Conservation (phyloP, 1,140 invertebrate genomes). For the Hycleus phaleratus region DNA sequence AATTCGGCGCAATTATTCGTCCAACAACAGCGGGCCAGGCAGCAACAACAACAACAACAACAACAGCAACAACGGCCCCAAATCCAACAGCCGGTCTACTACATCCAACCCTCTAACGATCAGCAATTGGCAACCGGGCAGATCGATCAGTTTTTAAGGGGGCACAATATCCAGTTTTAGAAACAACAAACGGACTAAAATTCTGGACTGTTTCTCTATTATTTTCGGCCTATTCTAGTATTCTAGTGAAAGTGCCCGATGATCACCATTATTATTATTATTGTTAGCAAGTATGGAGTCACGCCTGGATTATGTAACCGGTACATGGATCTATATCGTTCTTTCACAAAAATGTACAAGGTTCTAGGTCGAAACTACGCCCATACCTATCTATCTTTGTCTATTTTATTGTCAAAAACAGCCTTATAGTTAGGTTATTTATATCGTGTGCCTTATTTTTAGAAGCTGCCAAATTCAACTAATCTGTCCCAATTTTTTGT, state of each 20-base stretch:
- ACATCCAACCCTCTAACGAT: conserved; percentile 48
- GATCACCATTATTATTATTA: neutral
- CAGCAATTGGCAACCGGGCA: conserved; percentile 47
- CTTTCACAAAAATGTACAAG: no score
- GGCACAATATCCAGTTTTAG: conserved; percentile 59
- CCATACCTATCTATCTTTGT: no score
- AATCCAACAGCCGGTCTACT: conserved; percentile 54
- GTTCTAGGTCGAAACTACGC: no score
- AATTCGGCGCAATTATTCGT: conserved; percentile 67
- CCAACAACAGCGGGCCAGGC: conserved; percentile 55
- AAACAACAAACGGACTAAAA: no score
- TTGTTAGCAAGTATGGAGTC: neutral
- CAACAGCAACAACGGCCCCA: conserved; percentile 39
- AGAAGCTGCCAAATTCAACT: no score
- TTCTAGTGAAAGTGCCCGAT: conserved; percentile 8
- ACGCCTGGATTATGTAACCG: conserved; percentile 1
- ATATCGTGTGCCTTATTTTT: no score
- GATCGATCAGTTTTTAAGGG: conserved; percentile 72
- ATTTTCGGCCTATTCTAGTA: neutral
- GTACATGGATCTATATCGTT: no score
- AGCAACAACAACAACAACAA: conserved; percentile 41
- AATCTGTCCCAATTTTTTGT: no score
- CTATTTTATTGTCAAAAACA: no score
- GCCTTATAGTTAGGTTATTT: no score
- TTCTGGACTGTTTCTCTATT: neutral